Base-by-base conservation (phyloP, 2,113 vertebrate genomes). In the Coregonus clupeaformis region DNA sequence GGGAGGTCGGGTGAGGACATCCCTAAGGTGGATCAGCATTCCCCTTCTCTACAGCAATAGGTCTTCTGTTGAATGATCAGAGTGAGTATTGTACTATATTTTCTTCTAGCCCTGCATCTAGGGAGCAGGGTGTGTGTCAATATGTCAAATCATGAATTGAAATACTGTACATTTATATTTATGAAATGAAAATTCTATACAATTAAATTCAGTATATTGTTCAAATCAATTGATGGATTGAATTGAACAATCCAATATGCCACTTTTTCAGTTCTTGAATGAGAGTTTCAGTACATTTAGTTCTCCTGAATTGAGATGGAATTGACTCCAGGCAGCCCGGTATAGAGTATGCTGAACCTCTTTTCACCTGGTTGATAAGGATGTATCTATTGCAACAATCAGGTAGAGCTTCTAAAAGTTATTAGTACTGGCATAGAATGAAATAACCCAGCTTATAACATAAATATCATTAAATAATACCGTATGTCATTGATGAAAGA, bases 391-490 rank as follows among this genome's bases (percentile, higher is more conserved):
- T 5, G 16, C 49, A 52, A 18, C 16, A 24, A 22, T 60, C 18
- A 60, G 57, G 57, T 60, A 60, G 57, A 60, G n/a, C n/a, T 22
- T 60, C 57, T 16, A 60, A 60, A 60, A 0, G n/a, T 60, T 60
- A 22, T 60, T 11, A 60, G 57, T 16, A 60, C 57, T 60, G 57
- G n/a, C 13, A 60, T 60, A 60, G 68, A 87, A 89, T 72, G 89
- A 87, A 84, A 89, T n/a, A 76, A 65, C 55, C 63, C 1, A 80
- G n/a, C 30, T 67, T 20, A 67, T 20, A 73, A 59, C 86, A 87
- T 90, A 86, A 89, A 90, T 88, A 86, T 86, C 18, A 7, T 74
- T 74, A 68, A 81, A 90, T 82, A 89, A 91, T 85, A 89, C 82
- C 86, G 72, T 84, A 73, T 86, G 89, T 90, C 87, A 81, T 82